These are phyloP conservation scores for Apamea anceps DNA, from an alignment of 2,888 invertebrate species.

Conservation along the genomic window DNA sequence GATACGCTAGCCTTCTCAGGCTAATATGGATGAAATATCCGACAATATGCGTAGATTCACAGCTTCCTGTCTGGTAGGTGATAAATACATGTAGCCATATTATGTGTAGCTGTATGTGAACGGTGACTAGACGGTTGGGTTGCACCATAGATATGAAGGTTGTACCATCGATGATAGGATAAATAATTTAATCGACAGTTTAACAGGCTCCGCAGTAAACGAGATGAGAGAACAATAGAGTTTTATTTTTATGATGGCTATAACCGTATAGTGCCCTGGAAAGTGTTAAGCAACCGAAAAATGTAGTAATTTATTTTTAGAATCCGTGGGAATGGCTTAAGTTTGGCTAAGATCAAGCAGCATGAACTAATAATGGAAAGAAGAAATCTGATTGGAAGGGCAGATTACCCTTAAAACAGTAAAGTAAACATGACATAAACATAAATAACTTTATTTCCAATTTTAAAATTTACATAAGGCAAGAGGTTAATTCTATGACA, in stretches of 20 bases:
- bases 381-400: neutral
- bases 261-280: too few relatives aligned
- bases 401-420: neutral
- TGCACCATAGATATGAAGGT: neutral
- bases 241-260: neutral
- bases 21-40: slow-evolving; percentile 43
- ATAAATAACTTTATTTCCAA: too few relatives aligned
- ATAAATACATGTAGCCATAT: slow-evolving; percentile 23
- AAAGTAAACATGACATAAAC: neutral
- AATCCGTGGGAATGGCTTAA: neutral
- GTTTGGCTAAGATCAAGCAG: neutral
- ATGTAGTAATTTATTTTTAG: neutral
- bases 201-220: neutral
- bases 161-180: neutral
- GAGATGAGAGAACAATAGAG: neutral
- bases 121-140: slow-evolving; percentile 17
- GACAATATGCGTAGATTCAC: slow-evolving; percentile 30
- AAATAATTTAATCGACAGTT: slow-evolving; percentile 19
- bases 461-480: too few relatives aligned
- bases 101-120: neutral
- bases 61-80: slow-evolving; percentile 36
- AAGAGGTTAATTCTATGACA: too few relatives aligned
- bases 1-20: neutral
- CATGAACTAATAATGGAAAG: neutral
- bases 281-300: neutral